These are phyloP conservation scores for Melinopterus prodromus DNA, from an alignment of 2,888 invertebrate species.

Conservation along the genomic window DNA sequence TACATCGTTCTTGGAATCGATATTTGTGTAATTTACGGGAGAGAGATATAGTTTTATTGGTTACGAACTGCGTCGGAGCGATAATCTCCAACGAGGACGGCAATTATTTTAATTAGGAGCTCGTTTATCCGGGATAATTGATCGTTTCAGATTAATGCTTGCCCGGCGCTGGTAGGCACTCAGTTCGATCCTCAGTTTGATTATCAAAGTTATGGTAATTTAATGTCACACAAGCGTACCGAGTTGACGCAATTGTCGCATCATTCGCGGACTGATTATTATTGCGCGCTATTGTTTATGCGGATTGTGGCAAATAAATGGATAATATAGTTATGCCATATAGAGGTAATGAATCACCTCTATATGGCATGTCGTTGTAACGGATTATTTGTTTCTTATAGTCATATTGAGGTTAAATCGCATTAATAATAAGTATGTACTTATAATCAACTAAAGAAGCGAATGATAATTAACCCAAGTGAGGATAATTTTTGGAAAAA, in stretches of 20 bases:
- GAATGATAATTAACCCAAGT: too few species aligned
- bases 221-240: neutral
- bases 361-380: too few species aligned
- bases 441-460: too few species aligned
- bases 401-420: too few species aligned
- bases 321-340: too few species aligned
- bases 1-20: neutral
- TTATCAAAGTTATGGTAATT: neutral
- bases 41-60: neutral
- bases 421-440: too few species aligned
- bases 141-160: neutral
- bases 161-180: neutral
- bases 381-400: too few species aligned
- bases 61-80: constrained; percentile 4
- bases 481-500: too few species aligned
- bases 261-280: neutral
- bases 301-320: too few species aligned
- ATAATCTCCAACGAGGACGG: neutral
- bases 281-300: neutral
- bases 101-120: neutral
- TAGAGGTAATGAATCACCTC: too few species aligned
- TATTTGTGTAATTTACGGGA: neutral
- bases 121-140: neutral
- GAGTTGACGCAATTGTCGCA: neutral
- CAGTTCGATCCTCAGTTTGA: neutral